phyloP scores from a whole-genome alignment of 2,888 invertebrate species.

The Drosophila algonquin region DNA sequence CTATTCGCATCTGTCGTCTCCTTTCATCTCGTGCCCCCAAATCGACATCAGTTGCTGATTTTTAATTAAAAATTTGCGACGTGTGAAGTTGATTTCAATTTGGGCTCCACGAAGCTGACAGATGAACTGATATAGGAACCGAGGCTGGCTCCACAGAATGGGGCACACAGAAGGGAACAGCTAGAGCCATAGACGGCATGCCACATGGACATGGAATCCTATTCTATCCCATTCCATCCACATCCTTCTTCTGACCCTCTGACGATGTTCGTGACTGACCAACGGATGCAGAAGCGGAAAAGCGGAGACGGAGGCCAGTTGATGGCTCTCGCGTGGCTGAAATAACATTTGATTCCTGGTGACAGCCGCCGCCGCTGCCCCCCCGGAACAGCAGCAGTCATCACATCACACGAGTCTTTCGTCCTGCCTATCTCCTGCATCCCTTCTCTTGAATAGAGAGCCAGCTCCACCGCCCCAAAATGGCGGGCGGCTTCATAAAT shows the following conservation, averaged over 20 bases:
- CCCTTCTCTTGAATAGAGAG: background rate
- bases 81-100: constrained; percentile 80
- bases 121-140: constrained; percentile 52
- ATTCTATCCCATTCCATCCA: background rate
- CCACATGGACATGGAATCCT: constrained; percentile 15
- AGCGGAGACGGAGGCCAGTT: background rate
- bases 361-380: constrained; percentile 49
- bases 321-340: constrained; percentile 39
- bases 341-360: constrained; percentile 62
- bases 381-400: constrained; percentile 39
- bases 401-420: constrained; percentile 38
- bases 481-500: constrained; percentile 59
- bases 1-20: constrained; percentile 1
- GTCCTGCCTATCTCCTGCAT: background rate
- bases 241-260: constrained; percentile 15
- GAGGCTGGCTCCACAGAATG: background rate
- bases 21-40: constrained; percentile 36
- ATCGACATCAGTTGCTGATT: constrained; percentile 80
- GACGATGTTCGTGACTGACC: constrained; percentile 51
- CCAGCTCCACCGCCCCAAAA: background rate
- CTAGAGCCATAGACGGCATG: background rate
- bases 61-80: constrained; percentile 79
- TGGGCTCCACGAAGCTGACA: constrained; percentile 56
- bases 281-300: constrained; percentile 20
- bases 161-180: background rate